These are phyloP conservation scores for Hirtodrosophila histrioides DNA, from an alignment of 2,888 invertebrate species.

Conservation along the genomic window DNA sequence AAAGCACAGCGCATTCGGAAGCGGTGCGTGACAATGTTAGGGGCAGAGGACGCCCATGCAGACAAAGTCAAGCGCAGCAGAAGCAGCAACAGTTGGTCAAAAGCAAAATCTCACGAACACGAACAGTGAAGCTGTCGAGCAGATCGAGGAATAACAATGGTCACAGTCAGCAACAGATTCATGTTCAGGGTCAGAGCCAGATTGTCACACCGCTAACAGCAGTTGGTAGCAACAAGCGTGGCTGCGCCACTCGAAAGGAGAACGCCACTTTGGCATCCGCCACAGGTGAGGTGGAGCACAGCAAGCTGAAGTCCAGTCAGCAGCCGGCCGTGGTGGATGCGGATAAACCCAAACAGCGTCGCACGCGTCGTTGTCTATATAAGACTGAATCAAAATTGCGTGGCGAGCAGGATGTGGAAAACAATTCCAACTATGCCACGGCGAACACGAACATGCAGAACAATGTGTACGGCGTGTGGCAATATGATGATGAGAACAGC, in stretches of 20 bases:
- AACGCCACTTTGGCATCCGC: constrained; percentile 69
- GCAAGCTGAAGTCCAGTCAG: constrained; percentile 46
- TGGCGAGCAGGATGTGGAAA: constrained; percentile 68
- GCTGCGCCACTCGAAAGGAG: constrained; percentile 70
- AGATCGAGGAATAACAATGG: constrained; percentile 19
- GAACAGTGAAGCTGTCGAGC: constrained; percentile 4
- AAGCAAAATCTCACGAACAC: constrained; percentile 24
- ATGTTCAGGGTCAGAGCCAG: constrained; percentile 16
- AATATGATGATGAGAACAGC: constrained; percentile 75
- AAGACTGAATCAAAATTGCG: constrained; percentile 79
- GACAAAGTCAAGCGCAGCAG: constrained; percentile 35
- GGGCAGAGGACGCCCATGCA: constrained; percentile 27
- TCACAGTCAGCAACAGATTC: constrained; percentile 5
- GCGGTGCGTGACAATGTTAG: background rate
- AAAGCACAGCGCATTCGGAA: constrained; percentile 25
- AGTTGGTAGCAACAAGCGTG: constrained; percentile 71
- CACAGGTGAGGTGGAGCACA: constrained; percentile 72
- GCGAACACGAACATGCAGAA: constrained; percentile 54
- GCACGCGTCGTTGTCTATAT: constrained; percentile 80
- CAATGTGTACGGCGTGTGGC: constrained; percentile 61
- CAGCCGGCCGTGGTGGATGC: constrained; percentile 28
- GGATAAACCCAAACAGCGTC: constrained; percentile 66
- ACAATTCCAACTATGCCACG: constrained; percentile 72
- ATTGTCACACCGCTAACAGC: constrained; percentile 50
- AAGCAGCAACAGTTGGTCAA: constrained; percentile 10